Evolutionary conservation across 2,797 vertebrate species (phyloP).

Genomic region (Parauchenoglanis punctatus): DNA sequence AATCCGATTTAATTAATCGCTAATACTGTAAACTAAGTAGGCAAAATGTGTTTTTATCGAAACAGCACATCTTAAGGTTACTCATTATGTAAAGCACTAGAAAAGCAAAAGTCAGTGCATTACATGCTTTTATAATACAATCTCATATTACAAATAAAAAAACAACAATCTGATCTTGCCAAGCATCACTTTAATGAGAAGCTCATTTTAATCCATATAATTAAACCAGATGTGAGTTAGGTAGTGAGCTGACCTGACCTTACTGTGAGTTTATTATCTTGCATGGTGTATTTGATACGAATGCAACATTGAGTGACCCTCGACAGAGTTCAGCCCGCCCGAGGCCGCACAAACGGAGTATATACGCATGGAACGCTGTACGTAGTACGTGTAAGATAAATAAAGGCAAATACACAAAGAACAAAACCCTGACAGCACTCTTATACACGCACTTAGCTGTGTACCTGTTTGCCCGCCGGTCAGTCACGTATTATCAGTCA

Average conservation of each 20-base stretch:
- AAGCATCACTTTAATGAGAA: not conserved
- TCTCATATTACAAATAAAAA: not conserved
- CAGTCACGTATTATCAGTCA: not conserved
- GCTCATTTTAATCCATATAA: not conserved
- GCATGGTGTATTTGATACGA: not conserved
- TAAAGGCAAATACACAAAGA: not conserved
- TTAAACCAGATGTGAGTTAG: not conserved
- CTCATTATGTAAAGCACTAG: not conserved
- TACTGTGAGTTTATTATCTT: not conserved
- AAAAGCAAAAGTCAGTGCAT: not conserved
- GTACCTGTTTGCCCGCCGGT: not conserved
- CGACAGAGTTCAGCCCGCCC: not conserved
- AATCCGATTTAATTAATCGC: not conserved
- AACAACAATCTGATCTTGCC: not conserved
- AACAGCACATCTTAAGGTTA: not conserved
- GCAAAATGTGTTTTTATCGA: not conserved
- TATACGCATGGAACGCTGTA: not conserved
- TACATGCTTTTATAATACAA: not conserved
- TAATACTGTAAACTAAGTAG: not conserved
- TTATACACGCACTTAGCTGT: too few species aligned
- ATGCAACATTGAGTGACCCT: not conserved
- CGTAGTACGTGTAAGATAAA: not conserved
- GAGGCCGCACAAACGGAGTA: not conserved
- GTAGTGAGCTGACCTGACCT: not conserved
- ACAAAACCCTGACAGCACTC: not conserved